Conservation (phyloP, 2,888 invertebrate species). For the Epistrophe eligans region DNA sequence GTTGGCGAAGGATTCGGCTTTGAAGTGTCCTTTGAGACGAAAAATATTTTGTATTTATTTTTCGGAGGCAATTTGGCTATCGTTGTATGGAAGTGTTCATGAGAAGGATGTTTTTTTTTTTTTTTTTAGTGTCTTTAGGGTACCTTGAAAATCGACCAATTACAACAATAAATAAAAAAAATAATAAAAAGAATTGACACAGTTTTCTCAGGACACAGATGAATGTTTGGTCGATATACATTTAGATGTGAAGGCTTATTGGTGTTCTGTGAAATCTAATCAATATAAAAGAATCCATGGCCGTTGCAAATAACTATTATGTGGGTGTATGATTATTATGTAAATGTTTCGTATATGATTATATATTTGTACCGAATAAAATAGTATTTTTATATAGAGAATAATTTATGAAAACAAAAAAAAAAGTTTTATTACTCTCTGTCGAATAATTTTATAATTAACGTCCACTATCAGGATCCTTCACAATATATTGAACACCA, state of each 20-base stretch:
- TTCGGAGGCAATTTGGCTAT: slow-evolving; percentile 96
- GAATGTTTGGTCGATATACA: slow-evolving; percentile 63
- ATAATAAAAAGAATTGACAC: slow-evolving; percentile 38
- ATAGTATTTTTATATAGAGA: slow-evolving; percentile 48
- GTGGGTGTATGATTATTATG: slow-evolving; percentile 1
- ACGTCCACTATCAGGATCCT: no score
- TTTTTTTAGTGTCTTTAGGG: slow-evolving; percentile 30
- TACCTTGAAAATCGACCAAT: slow-evolving; percentile 48
- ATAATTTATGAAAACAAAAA: not conserved
- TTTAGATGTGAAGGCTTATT: slow-evolving; percentile 17
- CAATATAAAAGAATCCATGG: slow-evolving; percentile 18
- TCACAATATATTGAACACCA: no score
- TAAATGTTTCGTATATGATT: slow-evolving; percentile 36
- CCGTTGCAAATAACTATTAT: not conserved
- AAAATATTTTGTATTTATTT: slow-evolving; percentile 93
- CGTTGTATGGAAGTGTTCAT: slow-evolving; percentile 94
- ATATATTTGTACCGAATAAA: slow-evolving; percentile 64
- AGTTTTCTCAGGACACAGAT: slow-evolving; percentile 33
- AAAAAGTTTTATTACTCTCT: no score
- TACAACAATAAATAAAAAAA: not conserved
- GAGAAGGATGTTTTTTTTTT: slow-evolving; percentile 76
- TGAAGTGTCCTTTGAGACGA: slow-evolving; percentile 95
- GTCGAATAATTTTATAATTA: no score
- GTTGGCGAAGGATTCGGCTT: slow-evolving; percentile 98
- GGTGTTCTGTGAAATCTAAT: slow-evolving; percentile 22